Conservation (phyloP, 2,113 vertebrate species). For the Thunnus maccoyii region DNA sequence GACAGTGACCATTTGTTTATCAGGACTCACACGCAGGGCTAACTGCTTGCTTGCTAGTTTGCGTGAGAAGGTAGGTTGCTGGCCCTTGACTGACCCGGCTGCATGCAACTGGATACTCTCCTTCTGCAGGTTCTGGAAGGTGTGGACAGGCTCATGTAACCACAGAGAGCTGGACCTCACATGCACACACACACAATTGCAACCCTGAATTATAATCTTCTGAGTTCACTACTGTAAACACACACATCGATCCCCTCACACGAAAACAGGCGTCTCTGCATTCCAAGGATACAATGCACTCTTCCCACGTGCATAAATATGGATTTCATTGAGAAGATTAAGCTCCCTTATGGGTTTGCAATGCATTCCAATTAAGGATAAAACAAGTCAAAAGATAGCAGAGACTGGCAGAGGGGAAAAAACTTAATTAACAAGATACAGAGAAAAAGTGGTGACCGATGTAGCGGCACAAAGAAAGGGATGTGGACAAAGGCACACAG, state of each 20-base stretch:
- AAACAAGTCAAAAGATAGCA: background rate
- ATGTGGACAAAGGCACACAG: conserved; percentile 34
- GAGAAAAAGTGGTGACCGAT: background rate
- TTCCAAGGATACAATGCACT: conserved; percentile 48
- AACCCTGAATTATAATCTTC: conserved; percentile 33
- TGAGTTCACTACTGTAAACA: conserved; percentile 53
- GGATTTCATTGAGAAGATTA: conserved; percentile 17
- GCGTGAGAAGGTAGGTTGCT: conserved; percentile 73
- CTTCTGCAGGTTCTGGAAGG: conserved; percentile 60
- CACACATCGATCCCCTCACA: conserved; percentile 32
- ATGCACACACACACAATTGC: conserved; percentile 31
- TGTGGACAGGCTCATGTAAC: conserved; percentile 69
- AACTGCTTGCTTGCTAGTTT: conserved; percentile 38
- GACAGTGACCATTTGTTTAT: conserved; percentile 76
- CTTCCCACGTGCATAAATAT: conserved; percentile 5
- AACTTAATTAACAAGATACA: conserved; percentile 9
- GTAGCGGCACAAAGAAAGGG: conserved; percentile 36
- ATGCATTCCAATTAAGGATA: background rate
- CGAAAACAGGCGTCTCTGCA: conserved; percentile 52
- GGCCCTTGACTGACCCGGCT: conserved; percentile 57
- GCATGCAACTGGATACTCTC: conserved; percentile 67
- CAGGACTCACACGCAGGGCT: conserved; percentile 71
- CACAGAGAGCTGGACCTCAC: conserved; percentile 57
- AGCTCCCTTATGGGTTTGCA: background rate
- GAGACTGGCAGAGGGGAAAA: background rate